Percentiles rank a stretch among this genome's conserved stretches.
Evolutionary conservation across 1,140 invertebrate species (phyloP).

Genomic region (Drosophila equinoxialis): DNA sequence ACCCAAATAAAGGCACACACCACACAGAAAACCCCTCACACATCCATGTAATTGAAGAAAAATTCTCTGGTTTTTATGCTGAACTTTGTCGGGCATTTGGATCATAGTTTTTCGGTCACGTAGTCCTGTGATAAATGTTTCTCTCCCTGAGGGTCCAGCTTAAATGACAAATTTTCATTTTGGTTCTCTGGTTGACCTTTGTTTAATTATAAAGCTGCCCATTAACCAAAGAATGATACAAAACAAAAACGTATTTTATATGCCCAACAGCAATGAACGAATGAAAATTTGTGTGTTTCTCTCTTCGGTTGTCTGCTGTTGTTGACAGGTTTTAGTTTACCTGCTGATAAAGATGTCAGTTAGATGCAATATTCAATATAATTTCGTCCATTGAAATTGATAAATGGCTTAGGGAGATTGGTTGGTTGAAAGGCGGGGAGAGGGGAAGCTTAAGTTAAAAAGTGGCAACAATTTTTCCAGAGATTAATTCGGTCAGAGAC

Average conservation of each 20-base stretch:
- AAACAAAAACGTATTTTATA: not conserved
- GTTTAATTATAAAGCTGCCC: conserved; percentile 66
- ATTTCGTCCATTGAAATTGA: not conserved
- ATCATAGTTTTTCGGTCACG: conserved; percentile 64
- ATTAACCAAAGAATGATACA: conserved; percentile 39
- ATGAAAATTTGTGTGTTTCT: too few species aligned
- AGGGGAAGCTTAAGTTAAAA: not conserved
- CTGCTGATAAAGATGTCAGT: conserved; percentile 4
- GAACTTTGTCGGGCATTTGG: conserved; percentile 29
- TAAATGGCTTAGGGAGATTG: not conserved
- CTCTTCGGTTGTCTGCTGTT: not conserved
- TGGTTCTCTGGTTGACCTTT: conserved; percentile 46
- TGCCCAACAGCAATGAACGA: not conserved
- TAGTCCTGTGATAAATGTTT: conserved; percentile 58
- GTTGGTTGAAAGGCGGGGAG: not conserved
- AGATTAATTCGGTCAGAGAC: conserved; percentile 4
- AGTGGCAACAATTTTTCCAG: conserved; percentile 3
- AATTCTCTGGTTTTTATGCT: not conserved
- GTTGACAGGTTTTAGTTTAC: conserved; percentile 7
- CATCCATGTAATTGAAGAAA: not conserved
- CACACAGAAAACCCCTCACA: not conserved
- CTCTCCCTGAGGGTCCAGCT: conserved; percentile 29
- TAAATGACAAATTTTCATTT: conserved; percentile 60
- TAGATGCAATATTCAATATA: not conserved
- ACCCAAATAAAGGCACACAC: not conserved